Evolutionary conservation across 1,140 invertebrate genomes (phyloP).

Genomic region (Megathymus violae): DNA sequence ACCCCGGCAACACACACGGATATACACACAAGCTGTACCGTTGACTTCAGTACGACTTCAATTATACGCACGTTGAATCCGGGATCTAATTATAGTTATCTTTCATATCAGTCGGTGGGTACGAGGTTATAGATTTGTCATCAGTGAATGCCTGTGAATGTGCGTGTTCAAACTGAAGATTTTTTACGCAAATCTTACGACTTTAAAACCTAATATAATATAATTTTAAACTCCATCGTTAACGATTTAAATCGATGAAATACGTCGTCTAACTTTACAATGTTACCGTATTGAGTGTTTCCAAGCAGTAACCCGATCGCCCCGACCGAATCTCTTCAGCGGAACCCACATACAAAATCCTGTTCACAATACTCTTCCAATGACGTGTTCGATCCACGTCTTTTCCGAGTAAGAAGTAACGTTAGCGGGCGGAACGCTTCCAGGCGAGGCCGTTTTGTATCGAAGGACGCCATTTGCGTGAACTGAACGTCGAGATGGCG

Average conservation of each 20-base stretch:
- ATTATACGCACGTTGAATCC: too few species aligned
- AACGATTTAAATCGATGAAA: not conserved
- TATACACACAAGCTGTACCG: too few species aligned
- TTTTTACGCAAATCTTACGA: too few species aligned
- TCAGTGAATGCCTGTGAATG: too few species aligned
- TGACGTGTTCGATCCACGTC: conserved; percentile 39
- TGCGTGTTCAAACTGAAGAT: too few species aligned
- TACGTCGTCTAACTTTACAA: not conserved
- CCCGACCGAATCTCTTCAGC: conserved; percentile 46
- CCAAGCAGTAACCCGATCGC: conserved; percentile 12
- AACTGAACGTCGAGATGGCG: conserved; percentile 49
- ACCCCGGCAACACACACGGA: too few species aligned
- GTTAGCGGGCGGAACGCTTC: conserved; percentile 42
- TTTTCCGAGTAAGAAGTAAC: conserved; percentile 36
- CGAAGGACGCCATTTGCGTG: conserved; percentile 29
- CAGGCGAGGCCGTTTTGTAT: conserved; percentile 56
- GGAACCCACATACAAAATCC: conserved; percentile 28
- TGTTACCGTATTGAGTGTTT: not conserved
- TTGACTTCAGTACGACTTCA: too few species aligned
- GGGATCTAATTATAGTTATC: too few species aligned
- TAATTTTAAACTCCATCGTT: too few species aligned
- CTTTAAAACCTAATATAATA: too few species aligned
- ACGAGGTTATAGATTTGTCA: too few species aligned
- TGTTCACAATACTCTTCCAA: conserved; percentile 62
- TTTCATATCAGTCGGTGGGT: too few species aligned